Conservation (phyloP, 2,113 vertebrate genomes). For the Microcebus lehilahytsara region DNA sequence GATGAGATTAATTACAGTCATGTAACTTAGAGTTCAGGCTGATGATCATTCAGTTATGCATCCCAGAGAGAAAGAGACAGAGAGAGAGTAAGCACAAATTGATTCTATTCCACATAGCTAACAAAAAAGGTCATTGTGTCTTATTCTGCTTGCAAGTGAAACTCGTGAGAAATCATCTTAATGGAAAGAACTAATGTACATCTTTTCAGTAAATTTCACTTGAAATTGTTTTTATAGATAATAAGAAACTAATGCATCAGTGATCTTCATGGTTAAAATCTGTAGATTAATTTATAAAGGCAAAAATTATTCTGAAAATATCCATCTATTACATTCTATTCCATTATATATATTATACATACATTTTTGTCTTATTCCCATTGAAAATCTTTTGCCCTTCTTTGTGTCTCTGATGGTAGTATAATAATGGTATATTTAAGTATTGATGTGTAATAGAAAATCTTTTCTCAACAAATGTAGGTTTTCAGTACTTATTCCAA, state of each 20-base stretch:
- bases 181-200: neutral
- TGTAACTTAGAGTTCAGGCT: slow-evolving; percentile 70
- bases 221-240: slow-evolving; percentile 36
- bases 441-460: neutral
- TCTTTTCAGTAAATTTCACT: neutral
- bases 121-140: slow-evolving; percentile 60
- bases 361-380: neutral
- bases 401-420: neutral
- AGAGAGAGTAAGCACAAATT: slow-evolving; percentile 54
- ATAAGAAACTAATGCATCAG: neutral
- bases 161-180: neutral
- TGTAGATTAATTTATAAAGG: neutral
- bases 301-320: slow-evolving; percentile 1
- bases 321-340: neutral
- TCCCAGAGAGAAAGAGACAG: slow-evolving; percentile 35
- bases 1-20: slow-evolving; percentile 80
- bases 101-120: slow-evolving; percentile 73
- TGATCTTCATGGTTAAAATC: neutral
- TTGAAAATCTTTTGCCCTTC: neutral
- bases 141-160: slow-evolving; percentile 58
- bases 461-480: neutral
- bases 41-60: slow-evolving; percentile 74
- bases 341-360: neutral
- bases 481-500: neutral
- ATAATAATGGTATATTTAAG: neutral